These are phyloP conservation scores for Phoxinus phoxinus DNA, from an alignment of 2,113 vertebrate genomes.

Conservation along the genomic window DNA sequence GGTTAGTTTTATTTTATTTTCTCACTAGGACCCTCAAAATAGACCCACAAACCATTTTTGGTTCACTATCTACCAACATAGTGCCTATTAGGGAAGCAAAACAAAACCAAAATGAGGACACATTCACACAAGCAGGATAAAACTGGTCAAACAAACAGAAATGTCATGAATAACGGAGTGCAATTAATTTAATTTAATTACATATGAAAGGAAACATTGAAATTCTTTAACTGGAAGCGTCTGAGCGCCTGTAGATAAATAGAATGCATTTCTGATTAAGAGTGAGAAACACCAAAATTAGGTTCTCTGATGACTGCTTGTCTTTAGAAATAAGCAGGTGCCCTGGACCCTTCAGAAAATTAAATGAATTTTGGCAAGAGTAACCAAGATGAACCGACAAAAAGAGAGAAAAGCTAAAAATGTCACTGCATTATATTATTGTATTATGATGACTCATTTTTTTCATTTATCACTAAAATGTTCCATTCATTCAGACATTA, in stretches of 20 bases:
- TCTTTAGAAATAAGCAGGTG: constrained; percentile 11
- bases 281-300: constrained; percentile 53
- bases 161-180: constrained; percentile 59
- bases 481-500: background rate
- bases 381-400: background rate
- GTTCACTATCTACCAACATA: constrained; percentile 35
- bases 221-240: constrained; percentile 67
- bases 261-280: constrained; percentile 71
- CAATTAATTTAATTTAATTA: constrained; percentile 74
- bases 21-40: background rate
- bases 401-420: constrained; percentile 34
- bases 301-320: constrained; percentile 19
- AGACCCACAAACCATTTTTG: background rate
- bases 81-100: constrained; percentile 68
- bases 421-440: background rate
- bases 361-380: constrained; percentile 20
- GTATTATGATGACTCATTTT: constrained; percentile 16
- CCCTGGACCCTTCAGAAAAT: background rate
- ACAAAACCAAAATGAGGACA: constrained; percentile 60
- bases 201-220: constrained; percentile 64
- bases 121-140: constrained; percentile 38
- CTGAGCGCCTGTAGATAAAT: constrained; percentile 71
- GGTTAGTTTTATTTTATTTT: background rate
- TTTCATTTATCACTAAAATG: background rate
- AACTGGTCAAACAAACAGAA: constrained; percentile 50